Conservation (phyloP, 2,113 vertebrate genomes). For the Melanerpes aurifrons region DNA sequence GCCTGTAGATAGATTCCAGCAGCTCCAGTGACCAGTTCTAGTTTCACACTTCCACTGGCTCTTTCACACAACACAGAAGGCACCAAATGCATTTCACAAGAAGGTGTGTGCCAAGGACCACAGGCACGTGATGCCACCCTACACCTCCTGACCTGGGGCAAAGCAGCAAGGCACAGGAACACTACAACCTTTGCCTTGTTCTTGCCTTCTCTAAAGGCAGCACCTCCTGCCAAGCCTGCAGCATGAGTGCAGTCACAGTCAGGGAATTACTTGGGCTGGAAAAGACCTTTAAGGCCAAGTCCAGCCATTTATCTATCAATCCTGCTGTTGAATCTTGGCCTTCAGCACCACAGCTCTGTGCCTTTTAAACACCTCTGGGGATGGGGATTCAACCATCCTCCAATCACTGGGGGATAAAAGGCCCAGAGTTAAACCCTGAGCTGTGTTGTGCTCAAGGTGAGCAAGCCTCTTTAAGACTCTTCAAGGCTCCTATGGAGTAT, state of each 20-base stretch:
- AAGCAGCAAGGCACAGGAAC: not conserved
- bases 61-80: not conserved
- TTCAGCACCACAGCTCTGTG: no score
- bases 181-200: fast-evolving
- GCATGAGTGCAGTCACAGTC: not conserved
- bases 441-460: fast-evolving
- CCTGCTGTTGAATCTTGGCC: no score
- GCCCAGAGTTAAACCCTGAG: fast-evolving
- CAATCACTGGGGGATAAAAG: not conserved
- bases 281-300: no score
- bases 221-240: not conserved
- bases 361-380: no score
- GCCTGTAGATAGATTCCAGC: not conserved
- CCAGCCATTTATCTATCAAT: no score
- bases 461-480: not conserved
- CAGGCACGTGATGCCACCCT: fast-evolving
- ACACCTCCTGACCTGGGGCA: not conserved
- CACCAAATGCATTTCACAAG: fast-evolving
- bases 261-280: no score
- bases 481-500: not conserved
- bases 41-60: not conserved
- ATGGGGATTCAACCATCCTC: no score
- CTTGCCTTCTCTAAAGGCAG: not conserved
- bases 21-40: no score
- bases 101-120: fast-evolving